These are phyloP conservation scores for Tinea pellionella DNA, from an alignment of 2,888 invertebrate species.

Conservation along the genomic window DNA sequence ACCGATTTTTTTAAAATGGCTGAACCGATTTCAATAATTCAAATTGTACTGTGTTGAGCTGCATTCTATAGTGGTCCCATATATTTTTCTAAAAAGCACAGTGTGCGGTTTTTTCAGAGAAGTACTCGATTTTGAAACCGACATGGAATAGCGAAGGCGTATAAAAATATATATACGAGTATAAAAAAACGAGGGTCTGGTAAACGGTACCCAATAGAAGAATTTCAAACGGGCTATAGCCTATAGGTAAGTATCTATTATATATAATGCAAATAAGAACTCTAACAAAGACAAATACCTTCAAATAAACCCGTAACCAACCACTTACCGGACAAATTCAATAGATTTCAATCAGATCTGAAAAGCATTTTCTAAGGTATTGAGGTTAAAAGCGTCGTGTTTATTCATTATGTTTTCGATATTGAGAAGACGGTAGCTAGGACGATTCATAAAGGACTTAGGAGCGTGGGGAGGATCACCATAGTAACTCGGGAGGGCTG, in stretches of 20 bases:
- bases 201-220: not conserved
- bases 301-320: not conserved
- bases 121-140: no score
- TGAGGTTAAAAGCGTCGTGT: conserved; percentile 10
- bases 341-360: conserved; percentile 1
- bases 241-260: no score
- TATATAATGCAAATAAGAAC: conserved; percentile 1
- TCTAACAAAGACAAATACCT: not conserved
- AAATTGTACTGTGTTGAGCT: no score
- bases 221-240: not conserved
- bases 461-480: conserved; percentile 36
- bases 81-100: no score
- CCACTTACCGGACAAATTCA: not conserved
- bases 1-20: no score
- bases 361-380: conserved; percentile 1
- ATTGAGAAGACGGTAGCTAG: conserved; percentile 22
- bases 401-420: conserved; percentile 14
- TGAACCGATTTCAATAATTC: no score
- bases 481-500: conserved; percentile 37
- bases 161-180: no score
- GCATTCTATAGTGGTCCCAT: no score
- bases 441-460: conserved; percentile 43
- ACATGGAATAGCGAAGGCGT: no score
- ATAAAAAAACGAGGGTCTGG: no score
- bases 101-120: no score